Percentiles rank a stretch among this genome's conserved stretches.
These are phyloP conservation scores for Chamaea fasciata DNA, from an alignment of 2,113 vertebrate genomes.

Conservation along the genomic window DNA sequence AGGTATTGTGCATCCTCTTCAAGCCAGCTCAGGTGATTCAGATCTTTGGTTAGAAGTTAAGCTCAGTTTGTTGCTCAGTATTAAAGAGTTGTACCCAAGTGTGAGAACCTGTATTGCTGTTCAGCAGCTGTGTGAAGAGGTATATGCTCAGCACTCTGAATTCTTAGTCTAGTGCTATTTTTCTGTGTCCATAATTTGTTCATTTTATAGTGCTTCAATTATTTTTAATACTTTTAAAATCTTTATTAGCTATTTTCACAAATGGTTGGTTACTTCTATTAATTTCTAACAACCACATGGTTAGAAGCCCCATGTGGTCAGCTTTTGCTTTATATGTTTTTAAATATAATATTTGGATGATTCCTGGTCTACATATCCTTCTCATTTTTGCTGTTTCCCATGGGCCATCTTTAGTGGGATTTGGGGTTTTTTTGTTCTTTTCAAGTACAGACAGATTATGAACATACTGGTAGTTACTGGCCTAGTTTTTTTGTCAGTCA, in stretches of 20 bases:
- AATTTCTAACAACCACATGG: background rate
- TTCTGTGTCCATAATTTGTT: background rate
- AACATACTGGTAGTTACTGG: background rate
- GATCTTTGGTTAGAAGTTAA: background rate
- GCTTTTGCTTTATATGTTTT: background rate
- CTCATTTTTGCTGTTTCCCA: background rate
- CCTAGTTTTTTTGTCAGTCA: background rate
- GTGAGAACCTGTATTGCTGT: background rate
- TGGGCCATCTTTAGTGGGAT: background rate
- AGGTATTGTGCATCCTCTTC: background rate
- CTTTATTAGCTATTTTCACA: background rate
- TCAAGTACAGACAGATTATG: background rate
- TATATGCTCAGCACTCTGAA: background rate
- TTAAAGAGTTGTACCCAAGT: background rate
- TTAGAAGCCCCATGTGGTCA: background rate
- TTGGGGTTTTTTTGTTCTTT: background rate
- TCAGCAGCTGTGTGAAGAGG: accelerated
- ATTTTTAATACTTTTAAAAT: background rate
- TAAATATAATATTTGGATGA: background rate
- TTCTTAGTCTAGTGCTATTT: background rate
- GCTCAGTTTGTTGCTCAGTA: background rate
- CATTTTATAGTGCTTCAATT: background rate
- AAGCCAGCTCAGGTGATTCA: background rate
- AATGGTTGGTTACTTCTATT: background rate
- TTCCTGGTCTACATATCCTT: background rate